These are phyloP conservation scores for Chrysaora quinquecirrha DNA, from an alignment of 30 jellyfish, hydroid and myxozoan species.

Conservation along the genomic window DNA sequence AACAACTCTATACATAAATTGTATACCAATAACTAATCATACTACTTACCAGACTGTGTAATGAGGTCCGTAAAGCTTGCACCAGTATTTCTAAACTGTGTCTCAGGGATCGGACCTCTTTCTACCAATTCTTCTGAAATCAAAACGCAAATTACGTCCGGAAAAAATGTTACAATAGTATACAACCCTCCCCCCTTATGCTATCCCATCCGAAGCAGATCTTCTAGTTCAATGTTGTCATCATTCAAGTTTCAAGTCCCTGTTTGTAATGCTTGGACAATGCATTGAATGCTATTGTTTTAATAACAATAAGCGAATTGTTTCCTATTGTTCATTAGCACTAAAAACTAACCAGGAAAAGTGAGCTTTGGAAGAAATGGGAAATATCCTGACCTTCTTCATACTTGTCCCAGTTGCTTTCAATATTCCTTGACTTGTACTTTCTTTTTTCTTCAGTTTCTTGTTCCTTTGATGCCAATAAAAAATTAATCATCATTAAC, in stretches of 20 bases:
- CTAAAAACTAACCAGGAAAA: background rate
- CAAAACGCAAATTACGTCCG: background rate
- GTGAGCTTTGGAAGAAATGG: background rate
- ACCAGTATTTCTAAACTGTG: background rate
- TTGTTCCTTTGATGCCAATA: too few relatives aligned
- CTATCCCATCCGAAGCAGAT: too few relatives aligned
- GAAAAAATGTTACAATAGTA: too few relatives aligned
- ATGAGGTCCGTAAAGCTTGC: background rate
- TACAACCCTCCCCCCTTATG: too few relatives aligned
- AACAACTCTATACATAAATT: background rate
- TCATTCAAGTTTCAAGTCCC: background rate
- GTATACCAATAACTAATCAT: background rate
- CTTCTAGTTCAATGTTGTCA: background rate
- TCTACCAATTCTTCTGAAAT: background rate
- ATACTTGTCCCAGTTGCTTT: conserved; percentile 65
- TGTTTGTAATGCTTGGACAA: background rate
- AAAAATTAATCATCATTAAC: too few relatives aligned
- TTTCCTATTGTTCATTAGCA: background rate
- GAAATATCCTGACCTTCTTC: conserved; percentile 16
- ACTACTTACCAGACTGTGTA: background rate
- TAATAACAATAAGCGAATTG: background rate
- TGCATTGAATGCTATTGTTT: background rate
- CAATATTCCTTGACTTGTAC: conserved; percentile 22
- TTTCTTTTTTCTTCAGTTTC: background rate
- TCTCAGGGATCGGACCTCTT: background rate